Evolutionary conservation across 2,888 invertebrate genomes (phyloP).

Genomic region (Ophonus ardosiacus): DNA sequence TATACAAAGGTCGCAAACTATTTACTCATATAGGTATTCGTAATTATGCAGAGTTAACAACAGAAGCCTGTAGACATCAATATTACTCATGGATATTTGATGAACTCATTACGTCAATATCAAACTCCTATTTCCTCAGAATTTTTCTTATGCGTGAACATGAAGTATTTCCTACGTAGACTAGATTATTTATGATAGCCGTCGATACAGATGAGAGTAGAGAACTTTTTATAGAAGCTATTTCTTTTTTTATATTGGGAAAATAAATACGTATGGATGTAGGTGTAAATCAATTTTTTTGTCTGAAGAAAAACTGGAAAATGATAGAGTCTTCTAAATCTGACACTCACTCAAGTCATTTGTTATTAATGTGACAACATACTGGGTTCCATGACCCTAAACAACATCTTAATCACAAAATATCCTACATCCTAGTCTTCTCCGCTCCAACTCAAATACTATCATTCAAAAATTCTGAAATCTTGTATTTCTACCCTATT

Average conservation of each 20-base stretch:
- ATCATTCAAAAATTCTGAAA: no score
- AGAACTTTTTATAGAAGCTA: neutral
- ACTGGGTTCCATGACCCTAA: no score
- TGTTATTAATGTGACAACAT: no score
- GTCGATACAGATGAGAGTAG: neutral
- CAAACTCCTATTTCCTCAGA: neutral
- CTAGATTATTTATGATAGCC: neutral
- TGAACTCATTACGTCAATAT: neutral
- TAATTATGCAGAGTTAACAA: constrained; percentile 37
- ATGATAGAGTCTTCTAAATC: no score
- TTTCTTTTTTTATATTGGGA: neutral
- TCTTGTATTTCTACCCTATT: no score
- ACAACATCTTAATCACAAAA: no score
- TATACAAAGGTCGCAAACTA: neutral
- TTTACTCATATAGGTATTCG: neutral
- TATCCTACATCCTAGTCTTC: no score
- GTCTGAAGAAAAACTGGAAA: no score
- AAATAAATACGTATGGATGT: neutral
- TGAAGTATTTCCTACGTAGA: neutral
- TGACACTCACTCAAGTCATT: no score
- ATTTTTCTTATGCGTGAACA: neutral
- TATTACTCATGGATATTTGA: neutral
- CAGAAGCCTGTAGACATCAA: constrained; percentile 28
- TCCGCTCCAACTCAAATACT: no score
- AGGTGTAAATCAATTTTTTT: no score